Evolutionary conservation across 1,140 invertebrate genomes (phyloP).

Genomic region (Calliphora vicina): DNA sequence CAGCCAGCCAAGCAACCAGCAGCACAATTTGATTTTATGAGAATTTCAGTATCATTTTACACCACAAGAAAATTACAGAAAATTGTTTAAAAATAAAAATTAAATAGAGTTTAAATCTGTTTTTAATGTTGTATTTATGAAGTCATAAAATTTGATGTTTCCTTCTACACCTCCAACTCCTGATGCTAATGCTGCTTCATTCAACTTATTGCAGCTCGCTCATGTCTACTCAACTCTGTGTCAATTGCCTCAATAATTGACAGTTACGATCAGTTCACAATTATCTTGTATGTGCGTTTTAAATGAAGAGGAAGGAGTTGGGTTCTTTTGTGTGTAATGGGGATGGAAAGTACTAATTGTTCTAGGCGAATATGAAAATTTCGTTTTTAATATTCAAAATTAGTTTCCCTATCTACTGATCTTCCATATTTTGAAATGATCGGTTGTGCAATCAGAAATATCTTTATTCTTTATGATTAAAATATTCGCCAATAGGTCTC

Average conservation of each 20-base stretch:
- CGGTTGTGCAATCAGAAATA: too few relatives aligned
- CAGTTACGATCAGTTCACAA: conserved; percentile 35
- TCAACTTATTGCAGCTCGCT: not conserved
- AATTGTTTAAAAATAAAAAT: not conserved
- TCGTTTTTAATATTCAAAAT: too few relatives aligned
- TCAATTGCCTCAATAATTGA: conserved; percentile 27
- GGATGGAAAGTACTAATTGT: too few relatives aligned
- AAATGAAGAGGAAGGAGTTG: not conserved
- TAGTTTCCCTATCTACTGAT: too few relatives aligned
- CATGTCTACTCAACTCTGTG: not conserved
- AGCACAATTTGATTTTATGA: not conserved
- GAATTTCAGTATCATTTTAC: not conserved
- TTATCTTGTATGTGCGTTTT: not conserved
- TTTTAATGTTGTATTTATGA: conserved; percentile 53
- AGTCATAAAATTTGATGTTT: conserved; percentile 63
- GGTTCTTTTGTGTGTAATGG: not conserved
- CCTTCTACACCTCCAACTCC: conserved; percentile 27
- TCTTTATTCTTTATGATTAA: too few relatives aligned
- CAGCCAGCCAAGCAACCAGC: not conserved
- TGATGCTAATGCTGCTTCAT: too few relatives aligned
- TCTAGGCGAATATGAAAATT: too few relatives aligned
- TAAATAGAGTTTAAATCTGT: not conserved
- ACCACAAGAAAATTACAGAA: not conserved
- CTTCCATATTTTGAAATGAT: too few relatives aligned
- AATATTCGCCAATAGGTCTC: too few relatives aligned